Percentiles rank a stretch among this genome's conserved stretches.
phyloP scores from a whole-genome alignment of 2,113 vertebrate species.

The Odontesthes bonariensis region DNA sequence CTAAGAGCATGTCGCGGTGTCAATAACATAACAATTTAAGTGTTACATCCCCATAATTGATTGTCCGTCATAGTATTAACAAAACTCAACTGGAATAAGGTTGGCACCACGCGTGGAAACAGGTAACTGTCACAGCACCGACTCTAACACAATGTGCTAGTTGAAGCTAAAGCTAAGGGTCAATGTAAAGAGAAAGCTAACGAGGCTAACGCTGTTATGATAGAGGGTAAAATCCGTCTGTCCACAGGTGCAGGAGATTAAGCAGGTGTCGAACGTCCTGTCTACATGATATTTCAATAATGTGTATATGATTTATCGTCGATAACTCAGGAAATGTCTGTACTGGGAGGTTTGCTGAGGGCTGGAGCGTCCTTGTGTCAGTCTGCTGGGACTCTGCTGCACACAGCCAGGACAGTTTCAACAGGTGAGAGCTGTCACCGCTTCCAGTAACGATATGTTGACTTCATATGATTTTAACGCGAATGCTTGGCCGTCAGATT shows the following conservation, averaged over 20 bases:
- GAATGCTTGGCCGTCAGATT: no score
- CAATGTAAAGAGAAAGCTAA: conserved; percentile 11
- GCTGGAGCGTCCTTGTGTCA: conserved; percentile 63
- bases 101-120: neutral
- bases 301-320: neutral
- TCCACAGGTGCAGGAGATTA: no score
- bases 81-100: neutral
- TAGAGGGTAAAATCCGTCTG: neutral
- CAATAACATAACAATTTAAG: conserved; percentile 25
- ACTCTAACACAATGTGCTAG: conserved; percentile 4
- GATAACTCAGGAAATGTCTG: conserved; percentile 63
- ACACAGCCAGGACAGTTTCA: conserved; percentile 56
- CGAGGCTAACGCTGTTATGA: neutral
- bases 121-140: conserved; percentile 32
- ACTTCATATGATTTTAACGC: no score
- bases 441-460: neutral
- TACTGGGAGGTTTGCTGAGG: conserved; percentile 60
- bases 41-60: neutral
- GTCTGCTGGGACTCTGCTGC: conserved; percentile 60
- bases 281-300: neutral
- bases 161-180: conserved; percentile 58
- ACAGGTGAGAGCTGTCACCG: conserved; percentile 47
- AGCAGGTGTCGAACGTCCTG: neutral
- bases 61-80: neutral
- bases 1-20: conserved; percentile 9